Base-by-base conservation (phyloP, 1,140 invertebrate genomes). In the Scaptomyza montana region DNA sequence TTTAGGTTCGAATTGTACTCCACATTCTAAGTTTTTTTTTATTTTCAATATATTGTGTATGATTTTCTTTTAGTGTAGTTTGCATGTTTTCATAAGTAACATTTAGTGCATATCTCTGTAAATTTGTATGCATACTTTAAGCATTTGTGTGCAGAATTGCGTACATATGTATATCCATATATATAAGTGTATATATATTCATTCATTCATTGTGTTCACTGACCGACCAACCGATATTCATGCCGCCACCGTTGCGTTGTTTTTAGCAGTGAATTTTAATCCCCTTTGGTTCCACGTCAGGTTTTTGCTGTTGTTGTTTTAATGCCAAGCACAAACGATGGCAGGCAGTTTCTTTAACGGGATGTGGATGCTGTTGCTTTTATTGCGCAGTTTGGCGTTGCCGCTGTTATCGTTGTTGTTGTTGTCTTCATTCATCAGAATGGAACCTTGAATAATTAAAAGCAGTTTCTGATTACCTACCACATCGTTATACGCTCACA, bases 391-490 rank as follows among this genome's bases (percentile, higher is more conserved):
- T 87, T 90, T 81, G 78, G 75, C 78, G 71, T 60, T 87, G 75
- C 41, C 41, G 45, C 46, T 47, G 77, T 66, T 60, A 72, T 56
- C 59, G 69, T 72, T 69, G 41, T 47, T 68, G 82, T 81, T 71
- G 73, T 82, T 90, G 87, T 90, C 84, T 85, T 89, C 85, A 89
- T 89, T 89, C 85, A 89, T 89, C 85, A 89, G 85, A 89, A 89
- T 89, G 85, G 85, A 89, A 89, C 85, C 85, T 89, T 89, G 85
- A 89, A 89, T 89, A 89, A 89, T 89, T 89, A 89, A 87, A 89
- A 89, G 80, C 85, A 80, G 85, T 85, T 89, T 89, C 85, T 89
- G 85, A 89, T 89, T 89, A 89, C 85, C 85, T 89, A 89, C 84
- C 84, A 89, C 84, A 89, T 89, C 84, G 84, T 89, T 89, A 89